Evolutionary conservation across 1,140 invertebrate genomes (phyloP), one percentile per base, ranked within the genome.

Genomic region (Cotesia glomerata): DNA sequence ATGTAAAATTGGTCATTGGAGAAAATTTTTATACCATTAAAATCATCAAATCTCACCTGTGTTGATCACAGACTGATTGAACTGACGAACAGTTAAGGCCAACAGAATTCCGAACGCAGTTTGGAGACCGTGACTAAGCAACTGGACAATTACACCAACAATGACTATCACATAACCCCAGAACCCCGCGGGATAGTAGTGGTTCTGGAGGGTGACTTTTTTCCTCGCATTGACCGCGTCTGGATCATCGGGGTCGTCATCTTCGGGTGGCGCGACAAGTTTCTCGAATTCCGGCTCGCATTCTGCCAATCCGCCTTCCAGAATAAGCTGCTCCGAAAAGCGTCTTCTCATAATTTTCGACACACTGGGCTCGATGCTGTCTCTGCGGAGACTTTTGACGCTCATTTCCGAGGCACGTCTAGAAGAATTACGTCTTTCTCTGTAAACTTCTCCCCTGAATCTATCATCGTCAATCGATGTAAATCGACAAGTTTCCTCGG

Each of bases 141-240:
- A 77, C 70, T 92, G 90, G 36, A 92, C 90, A 5, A 92, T 77
- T 51, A 92, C 87, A 2, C 91, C 90, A 39, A 91, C 92, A 3
- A 87, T 84, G 1, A 91, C 87, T 14, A 95, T 89, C 45, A 92
- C 90, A 91, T 91, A 94, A 3, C 93, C 93, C 93, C 93, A 95
- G 4, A 92, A 92, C 2, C 92, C 93, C 80, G 94, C 93, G 1
- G 93, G 93, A 82, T 94, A 94, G 84, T 93, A 93, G 80, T 94
- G 92, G 39, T 90, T 85, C 64, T 85, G 82, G 9, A 89, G 85
- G 7, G 89, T 90, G 54, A 87, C 77, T 63, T 82, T 80, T 66
- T 86, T 85, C 3, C 84, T 77, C 16, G 85, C 83, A 80, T 86
- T 86, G 58, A 80, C 69, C 13, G 70, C 78, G 14, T 78, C 79